phyloP scores from a whole-genome alignment of 92 coral and sea anemone genomes.

The Muricea muricata region DNA sequence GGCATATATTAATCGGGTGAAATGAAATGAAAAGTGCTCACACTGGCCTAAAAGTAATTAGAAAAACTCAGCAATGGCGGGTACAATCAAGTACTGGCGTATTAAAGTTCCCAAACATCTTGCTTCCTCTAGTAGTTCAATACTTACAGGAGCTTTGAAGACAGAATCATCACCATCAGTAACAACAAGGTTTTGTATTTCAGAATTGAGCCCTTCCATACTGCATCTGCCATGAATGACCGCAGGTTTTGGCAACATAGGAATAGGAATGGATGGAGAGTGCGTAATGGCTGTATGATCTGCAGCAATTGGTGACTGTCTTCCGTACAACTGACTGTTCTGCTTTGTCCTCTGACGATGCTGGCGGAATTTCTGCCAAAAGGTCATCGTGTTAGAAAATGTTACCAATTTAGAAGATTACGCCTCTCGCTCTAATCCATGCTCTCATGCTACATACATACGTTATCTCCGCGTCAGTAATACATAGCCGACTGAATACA shows the following conservation, averaged over 20 bases:
- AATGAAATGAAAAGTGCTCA: no score
- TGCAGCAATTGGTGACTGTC: constrained; percentile 92
- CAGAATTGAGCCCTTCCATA: constrained; percentile 86
- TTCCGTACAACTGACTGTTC: constrained; percentile 84
- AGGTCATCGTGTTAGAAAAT: no score
- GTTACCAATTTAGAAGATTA: no score
- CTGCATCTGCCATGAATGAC: constrained; percentile 81
- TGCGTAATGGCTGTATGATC: constrained; percentile 86
- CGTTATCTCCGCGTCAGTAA: no score
- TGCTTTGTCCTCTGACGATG: constrained; percentile 84
- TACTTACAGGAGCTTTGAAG: constrained; percentile 45
- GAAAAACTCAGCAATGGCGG: no score
- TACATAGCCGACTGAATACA: no score
- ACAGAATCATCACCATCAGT: constrained; percentile 63
- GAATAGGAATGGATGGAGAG: constrained; percentile 89
- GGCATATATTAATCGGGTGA: no score
- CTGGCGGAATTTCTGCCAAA: constrained; percentile 78
- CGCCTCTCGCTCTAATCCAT: no score
- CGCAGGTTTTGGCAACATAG: constrained; percentile 77
- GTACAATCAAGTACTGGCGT: no score
- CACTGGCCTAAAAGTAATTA: no score
- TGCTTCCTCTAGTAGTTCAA: background rate
- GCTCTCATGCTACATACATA: no score
- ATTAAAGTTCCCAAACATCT: no score
- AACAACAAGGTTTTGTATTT: constrained; percentile 81